These are phyloP conservation scores for Chelon auratus DNA, from an alignment of 2,797 vertebrate species.

Conservation along the genomic window DNA sequence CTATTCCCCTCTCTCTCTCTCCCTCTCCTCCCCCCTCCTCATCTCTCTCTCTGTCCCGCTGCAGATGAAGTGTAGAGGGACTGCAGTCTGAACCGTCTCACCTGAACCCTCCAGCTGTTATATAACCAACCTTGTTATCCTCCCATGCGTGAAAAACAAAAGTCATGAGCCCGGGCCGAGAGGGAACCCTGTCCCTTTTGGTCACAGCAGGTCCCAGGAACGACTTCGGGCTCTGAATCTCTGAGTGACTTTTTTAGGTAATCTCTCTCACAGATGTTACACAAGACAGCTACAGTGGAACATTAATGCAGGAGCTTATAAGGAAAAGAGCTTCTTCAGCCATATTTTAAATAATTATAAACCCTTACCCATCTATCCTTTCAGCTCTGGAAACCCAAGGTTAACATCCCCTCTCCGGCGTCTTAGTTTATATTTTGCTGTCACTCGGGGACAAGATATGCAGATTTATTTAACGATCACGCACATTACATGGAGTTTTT, in stretches of 20 bases:
- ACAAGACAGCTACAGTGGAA: conserved; percentile 63
- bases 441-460: too few relatives aligned
- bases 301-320: conserved; percentile 18
- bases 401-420: too few relatives aligned
- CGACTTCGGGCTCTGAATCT: neutral
- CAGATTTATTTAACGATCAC: too few relatives aligned
- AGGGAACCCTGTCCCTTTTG: conserved; percentile 8
- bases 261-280: conserved; percentile 29
- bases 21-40: neutral
- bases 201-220: conserved; percentile 31
- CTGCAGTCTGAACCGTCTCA: conserved; percentile 58
- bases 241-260: neutral
- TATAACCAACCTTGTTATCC: conserved; percentile 60
- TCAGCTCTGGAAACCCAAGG: too few relatives aligned
- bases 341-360: too few relatives aligned
- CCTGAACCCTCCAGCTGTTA: conserved; percentile 50
- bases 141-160: conserved; percentile 50
- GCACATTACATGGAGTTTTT: neutral
- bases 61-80: conserved; percentile 46
- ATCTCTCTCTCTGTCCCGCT: conserved; percentile 22
- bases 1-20: too few relatives aligned
- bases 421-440: too few relatives aligned
- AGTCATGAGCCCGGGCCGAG: conserved; percentile 19
- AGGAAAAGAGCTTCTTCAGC: too few relatives aligned
- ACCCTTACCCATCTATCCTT: too few relatives aligned